Evolutionary conservation across 2,888 invertebrate species (phyloP).

Genomic region (Steromphala cineraria): DNA sequence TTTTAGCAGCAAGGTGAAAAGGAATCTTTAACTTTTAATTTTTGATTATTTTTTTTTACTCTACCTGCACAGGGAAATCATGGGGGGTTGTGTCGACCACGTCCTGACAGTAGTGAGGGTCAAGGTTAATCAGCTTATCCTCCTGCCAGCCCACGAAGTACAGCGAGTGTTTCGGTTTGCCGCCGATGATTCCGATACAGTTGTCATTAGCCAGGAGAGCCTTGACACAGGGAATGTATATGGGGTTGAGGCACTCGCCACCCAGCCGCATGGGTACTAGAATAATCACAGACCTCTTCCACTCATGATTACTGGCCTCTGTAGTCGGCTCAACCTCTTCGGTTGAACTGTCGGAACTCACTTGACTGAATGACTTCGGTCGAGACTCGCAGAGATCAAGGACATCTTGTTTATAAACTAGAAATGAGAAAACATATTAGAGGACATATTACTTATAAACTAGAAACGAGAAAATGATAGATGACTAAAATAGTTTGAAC

Average conservation of each 20-base stretch:
- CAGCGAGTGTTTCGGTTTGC: constrained; percentile 92
- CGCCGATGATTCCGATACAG: constrained; percentile 94
- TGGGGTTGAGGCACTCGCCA: constrained; percentile 88
- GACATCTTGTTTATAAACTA: constrained; percentile 87
- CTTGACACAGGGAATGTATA: constrained; percentile 89
- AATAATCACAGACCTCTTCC: constrained; percentile 80
- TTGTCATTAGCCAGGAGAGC: constrained; percentile 86
- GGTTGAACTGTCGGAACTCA: constrained; percentile 28
- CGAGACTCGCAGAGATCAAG: constrained; percentile 77
- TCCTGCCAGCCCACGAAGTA: constrained; percentile 96
- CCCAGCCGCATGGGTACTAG: constrained; percentile 91
- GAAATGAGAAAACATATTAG: constrained; percentile 38
- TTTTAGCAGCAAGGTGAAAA: too few species aligned
- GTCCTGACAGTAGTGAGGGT: constrained; percentile 96
- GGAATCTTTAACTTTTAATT: too few species aligned
- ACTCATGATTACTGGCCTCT: constrained; percentile 33
- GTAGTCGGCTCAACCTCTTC: neutral
- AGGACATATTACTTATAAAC: too few species aligned
- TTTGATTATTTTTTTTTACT: too few species aligned
- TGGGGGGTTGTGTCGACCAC: constrained; percentile 89
- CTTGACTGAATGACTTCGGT: constrained; percentile 32
- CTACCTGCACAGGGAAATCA: constrained; percentile 81
- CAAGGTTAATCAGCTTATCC: constrained; percentile 92
- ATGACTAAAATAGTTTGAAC: too few species aligned
- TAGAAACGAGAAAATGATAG: too few species aligned